Evolutionary conservation across 2,888 invertebrate genomes (phyloP), one percentile per base, ranked within the genome.

Genomic region (Leptothorax acervorum): DNA sequence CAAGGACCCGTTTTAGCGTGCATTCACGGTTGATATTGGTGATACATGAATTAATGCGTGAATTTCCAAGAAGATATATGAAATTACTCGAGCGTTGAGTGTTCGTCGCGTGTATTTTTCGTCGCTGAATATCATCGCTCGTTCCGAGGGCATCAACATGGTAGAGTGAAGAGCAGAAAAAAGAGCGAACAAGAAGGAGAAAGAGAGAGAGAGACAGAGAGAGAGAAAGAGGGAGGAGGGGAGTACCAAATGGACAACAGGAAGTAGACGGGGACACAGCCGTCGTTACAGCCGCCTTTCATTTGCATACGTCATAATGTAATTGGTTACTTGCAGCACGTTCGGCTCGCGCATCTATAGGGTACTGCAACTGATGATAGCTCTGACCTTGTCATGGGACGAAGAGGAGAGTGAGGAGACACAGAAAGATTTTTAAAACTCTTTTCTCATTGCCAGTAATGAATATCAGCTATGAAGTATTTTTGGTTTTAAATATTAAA

Each of bases 271-370:
- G 62, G 53, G 68, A 57, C 78, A 53, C 28, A 66, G 76, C 12
- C 42, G 42, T 23, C 57, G 51, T 81, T 68, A 71, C 66, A 79
- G 70, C 23, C 75, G 84, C 71, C 86, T 84, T 86, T 86, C 71
- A 85, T 79, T 75, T 75, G 65, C 79, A 82, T 84, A 84, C 84
- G 84, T 81, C 55, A 81, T 76, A 76, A 81, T 83, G n/a, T 81
- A 87, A 73, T 85, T 73, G 71, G 53, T 65, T 71, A 73, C 42
- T 82, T 79, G 86, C 66, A 62, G 66, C 65, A 62, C 76, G 45
- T 66, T 42, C n/a, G 51, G 12, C 15, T 73, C 35, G 39, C 71
- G 68, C 78, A 79, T 85, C 71, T 76, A 60, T 76, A 65, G 85
- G 66, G 35, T 60, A 57, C 42, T 62, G 79, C 53, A 31, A 81